phyloP scores from a whole-genome alignment of 2,113 vertebrate species.

The Aleadryas rufinucha region DNA sequence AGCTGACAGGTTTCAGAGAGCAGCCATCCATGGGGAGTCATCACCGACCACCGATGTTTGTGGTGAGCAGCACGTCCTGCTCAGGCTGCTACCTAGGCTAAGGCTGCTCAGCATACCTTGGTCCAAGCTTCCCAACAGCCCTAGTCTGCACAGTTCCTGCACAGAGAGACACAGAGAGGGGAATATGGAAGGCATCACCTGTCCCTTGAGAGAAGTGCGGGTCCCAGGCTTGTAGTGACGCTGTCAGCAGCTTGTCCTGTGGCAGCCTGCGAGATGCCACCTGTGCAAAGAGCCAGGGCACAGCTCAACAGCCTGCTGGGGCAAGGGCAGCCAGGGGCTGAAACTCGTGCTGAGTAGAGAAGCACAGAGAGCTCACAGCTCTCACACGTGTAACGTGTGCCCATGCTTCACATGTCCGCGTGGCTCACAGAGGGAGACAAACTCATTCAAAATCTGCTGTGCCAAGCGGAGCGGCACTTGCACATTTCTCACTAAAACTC shows the following conservation, averaged over 20 bases:
- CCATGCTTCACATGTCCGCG: accelerated
- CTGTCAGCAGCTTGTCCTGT: neutral
- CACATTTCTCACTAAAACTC: neutral
- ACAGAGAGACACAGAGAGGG: accelerated
- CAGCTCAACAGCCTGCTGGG: neutral
- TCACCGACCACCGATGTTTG: accelerated
- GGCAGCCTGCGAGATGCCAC: neutral
- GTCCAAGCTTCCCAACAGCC: neutral
- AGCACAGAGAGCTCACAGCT: neutral
- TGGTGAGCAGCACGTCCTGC: neutral
- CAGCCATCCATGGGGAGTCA: neutral
- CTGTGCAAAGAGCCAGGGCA: neutral
- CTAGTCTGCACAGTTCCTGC: neutral
- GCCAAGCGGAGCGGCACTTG: neutral
- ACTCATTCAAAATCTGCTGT: neutral
- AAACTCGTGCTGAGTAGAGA: accelerated
- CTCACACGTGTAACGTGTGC: neutral
- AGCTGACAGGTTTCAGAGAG: neutral
- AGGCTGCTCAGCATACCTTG: neutral
- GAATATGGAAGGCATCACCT: neutral
- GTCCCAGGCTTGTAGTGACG: neutral
- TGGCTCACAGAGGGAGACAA: neutral
- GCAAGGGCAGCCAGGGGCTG: neutral
- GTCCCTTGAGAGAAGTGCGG: neutral
- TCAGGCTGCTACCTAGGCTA: neutral